Conservation (phyloP, 2,113 vertebrate genomes). For the Chrysemys picta region DNA sequence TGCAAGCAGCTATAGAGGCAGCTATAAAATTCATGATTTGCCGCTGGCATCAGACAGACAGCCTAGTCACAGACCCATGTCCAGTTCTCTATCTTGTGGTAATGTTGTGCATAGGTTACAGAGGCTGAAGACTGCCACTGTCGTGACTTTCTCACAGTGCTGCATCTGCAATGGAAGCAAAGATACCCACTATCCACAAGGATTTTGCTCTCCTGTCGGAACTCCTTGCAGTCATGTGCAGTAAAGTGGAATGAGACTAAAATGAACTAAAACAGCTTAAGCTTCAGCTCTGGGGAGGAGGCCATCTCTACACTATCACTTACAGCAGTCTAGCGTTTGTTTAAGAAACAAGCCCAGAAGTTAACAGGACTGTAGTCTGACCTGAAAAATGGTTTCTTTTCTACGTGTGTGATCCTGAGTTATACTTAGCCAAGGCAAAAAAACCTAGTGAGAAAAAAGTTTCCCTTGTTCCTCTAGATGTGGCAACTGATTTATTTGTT, state of each 20-base stretch:
- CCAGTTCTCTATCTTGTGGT: background rate
- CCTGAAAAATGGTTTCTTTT: background rate
- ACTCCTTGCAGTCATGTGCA: background rate
- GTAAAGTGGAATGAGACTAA: background rate
- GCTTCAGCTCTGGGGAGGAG: background rate
- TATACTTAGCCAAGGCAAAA: background rate
- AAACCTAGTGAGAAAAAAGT: background rate
- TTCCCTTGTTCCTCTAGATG: background rate
- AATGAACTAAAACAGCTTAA: background rate
- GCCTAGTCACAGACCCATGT: too few relatives aligned
- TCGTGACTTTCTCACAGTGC: background rate
- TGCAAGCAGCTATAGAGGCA: background rate
- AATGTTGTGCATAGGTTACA: background rate
- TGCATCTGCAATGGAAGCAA: background rate
- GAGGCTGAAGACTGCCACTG: background rate
- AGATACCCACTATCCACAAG: background rate
- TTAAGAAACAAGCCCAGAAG: background rate
- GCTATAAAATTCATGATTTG: background rate
- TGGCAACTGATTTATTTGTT: background rate
- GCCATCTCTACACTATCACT: background rate
- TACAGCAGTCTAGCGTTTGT: background rate
- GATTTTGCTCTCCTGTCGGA: background rate
- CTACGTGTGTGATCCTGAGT: background rate
- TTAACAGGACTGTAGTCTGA: background rate
- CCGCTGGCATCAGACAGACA: background rate